These are phyloP conservation scores for Drosophila miranda DNA, from an alignment of 1,140 invertebrate species.

Conservation along the genomic window DNA sequence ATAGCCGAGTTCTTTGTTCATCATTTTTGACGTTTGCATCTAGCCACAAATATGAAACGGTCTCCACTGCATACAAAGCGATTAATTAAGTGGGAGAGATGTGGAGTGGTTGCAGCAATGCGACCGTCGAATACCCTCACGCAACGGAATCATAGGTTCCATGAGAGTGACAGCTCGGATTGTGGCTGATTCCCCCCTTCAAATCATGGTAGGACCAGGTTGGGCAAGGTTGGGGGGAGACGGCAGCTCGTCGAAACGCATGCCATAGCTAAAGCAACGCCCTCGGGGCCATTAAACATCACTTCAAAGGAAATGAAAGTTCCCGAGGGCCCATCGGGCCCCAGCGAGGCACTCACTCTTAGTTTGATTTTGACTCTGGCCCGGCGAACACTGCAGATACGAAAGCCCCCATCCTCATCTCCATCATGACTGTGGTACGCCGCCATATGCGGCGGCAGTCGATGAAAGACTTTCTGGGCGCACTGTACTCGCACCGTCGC, in stretches of 20 bases:
- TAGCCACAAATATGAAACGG: constrained; percentile 25
- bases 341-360: constrained; percentile 19
- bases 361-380: constrained; percentile 56
- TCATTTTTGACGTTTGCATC: constrained; percentile 41
- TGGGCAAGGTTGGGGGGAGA: too few relatives aligned
- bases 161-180: too few relatives aligned
- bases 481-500: constrained; percentile 51
- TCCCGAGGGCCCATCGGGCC: constrained; percentile 47
- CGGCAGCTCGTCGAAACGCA: not conserved
- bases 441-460: constrained; percentile 60
- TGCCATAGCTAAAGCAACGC: too few relatives aligned
- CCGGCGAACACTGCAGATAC: constrained; percentile 31
- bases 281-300: constrained; percentile 6
- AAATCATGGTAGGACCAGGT: too few relatives aligned
- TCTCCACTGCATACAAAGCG: constrained; percentile 43
- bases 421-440: constrained; percentile 56
- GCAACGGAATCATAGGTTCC: not conserved
- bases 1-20: constrained; percentile 50
- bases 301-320: constrained; percentile 45
- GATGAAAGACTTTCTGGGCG: constrained; percentile 61
- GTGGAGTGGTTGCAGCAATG: constrained; percentile 2
- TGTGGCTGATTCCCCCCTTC: too few relatives aligned
- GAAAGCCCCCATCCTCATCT: constrained; percentile 2
- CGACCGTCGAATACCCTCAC: not conserved
- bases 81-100: constrained; percentile 44